Base-by-base conservation (phyloP, 2,888 invertebrate species). In the Parnassius smintheus region DNA sequence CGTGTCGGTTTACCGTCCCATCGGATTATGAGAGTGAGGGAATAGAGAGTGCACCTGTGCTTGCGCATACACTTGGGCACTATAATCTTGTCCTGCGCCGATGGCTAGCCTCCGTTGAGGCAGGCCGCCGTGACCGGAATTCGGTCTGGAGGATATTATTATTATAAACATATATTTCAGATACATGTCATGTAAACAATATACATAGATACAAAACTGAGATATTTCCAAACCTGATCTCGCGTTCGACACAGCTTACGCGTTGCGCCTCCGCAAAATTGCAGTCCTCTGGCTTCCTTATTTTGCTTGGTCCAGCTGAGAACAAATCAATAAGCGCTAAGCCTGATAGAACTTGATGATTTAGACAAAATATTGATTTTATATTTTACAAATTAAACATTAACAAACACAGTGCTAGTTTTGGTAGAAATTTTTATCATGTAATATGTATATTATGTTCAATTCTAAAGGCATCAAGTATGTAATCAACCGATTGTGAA, bases 241-340 rank as follows among this genome's bases (percentile, higher is more conserved):
- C 76, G 56, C 73, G 77, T 72, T 86, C 82, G 56, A 78, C 61
- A 80, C 89, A 90, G 72, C 70, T 71, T 70, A 82, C 80, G 77
- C 88, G 88, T 68, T 69, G 65, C 62, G 62, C 69, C 67, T 81
- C 80, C 22, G 77, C 75, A 49, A 72, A 70, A 67, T 76, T 78
- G 68, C 59, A 51, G 65, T 72, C 73, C 50, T 81, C 86, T 57
- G 67, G 56, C 73, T 83, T 88, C 75, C 80, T 74, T 68, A 71
- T 55, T 81, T 88, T 88, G 78, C 76, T 76, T 73, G 86, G 80
- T 71, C 81, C 83, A 72, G 81, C 90, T 90, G 89, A 77, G 86
- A 88, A 89, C 88, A 90, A 81, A 82, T 77, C 76, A 82, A 88
- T 77, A 74, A 83, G 80, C 88, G 87, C 89, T 75, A 79, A 86